Base-by-base conservation (phyloP, 2,888 invertebrate species). In the Perizoma affinitatum region DNA sequence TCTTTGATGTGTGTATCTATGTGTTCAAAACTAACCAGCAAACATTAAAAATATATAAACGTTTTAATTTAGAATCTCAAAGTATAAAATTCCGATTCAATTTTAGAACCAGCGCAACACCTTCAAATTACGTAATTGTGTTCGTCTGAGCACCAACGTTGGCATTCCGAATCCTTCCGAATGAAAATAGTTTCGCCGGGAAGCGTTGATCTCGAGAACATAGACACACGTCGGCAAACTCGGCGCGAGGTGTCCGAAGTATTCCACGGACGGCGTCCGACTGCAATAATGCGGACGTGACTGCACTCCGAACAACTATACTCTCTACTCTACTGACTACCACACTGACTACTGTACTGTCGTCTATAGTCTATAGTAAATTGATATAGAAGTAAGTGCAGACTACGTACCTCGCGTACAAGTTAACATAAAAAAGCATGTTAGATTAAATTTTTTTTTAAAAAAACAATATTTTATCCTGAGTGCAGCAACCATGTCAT, bases 231-330 rank as follows among this genome's bases (percentile, higher is more conserved):
- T 61, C 66, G 49, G 56, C 40, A 51, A 64, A 60, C 55, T 58
- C 52, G 41, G 54, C 61, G 40, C 61, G 61, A 66, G 65, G 46
- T 65, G 67, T 69, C 63, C 55, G 63, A 63, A 66, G 63, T 61
- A 64, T 54, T 58, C 56, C 58, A 63, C 56, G 62, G 68, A 62
- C 34, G 54, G 59, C 58, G 64, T 58, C 54, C 56, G 69, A 70
- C 68, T 71, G 75, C 74, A 71, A 75, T 74, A 71, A 69, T 65
- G 60, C 54, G 64, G 43, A 76, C 76, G 76, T 76, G 76, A 69
- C 73, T 58, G 65, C 62, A 69, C 66, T 74, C 57, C 63, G 43
- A 2, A 22, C 22, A 22, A 42, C 60, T 38, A 60, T 51, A 61
- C 33, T 10, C 22, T 22, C 22, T 22, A 22, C 22, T 48, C 43